Conservation (phyloP, 2,888 invertebrate species). For the Galeopsomyia nigrocyanea region DNA sequence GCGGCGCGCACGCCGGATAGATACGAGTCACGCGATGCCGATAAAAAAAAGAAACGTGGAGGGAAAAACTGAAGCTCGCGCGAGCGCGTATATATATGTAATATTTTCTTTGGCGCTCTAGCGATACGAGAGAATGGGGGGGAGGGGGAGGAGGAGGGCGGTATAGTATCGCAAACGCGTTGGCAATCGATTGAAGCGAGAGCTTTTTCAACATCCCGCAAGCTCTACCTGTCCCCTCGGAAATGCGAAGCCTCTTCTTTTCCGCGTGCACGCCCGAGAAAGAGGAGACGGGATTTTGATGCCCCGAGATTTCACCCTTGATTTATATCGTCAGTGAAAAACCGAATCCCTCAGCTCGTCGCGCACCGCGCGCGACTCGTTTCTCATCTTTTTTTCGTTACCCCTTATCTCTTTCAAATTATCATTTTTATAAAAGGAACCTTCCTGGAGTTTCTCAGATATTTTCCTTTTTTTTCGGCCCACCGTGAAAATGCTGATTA, state of each 20-base stretch:
- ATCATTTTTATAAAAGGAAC: no score
- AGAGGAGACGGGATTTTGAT: constrained; percentile 15
- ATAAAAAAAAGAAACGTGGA: background rate
- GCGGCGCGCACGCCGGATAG: constrained; percentile 18
- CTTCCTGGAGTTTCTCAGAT: no score
- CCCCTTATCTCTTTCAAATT: no score
- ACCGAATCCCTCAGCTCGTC: constrained; percentile 5
- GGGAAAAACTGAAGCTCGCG: constrained; percentile 10
- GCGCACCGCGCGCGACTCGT: background rate
- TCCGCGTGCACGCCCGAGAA: background rate
- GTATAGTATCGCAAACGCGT: no score
- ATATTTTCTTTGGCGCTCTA: constrained; percentile 38
- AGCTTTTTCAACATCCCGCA: constrained; percentile 1
- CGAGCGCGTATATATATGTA: constrained; percentile 39
- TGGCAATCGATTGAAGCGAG: constrained; percentile 13
- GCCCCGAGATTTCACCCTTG: constrained; percentile 9
- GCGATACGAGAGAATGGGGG: constrained; percentile 1
- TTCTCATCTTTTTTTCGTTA: no score
- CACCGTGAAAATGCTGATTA: no score
- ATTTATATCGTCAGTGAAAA: constrained; percentile 28
- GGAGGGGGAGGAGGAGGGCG: background rate
- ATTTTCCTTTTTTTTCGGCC: no score
- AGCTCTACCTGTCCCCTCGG: constrained; percentile 16
- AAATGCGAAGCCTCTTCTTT: constrained; percentile 29
- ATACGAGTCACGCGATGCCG: constrained; percentile 21